Conservation (phyloP, 2,888 invertebrate genomes). For the Halictus ligatus region DNA sequence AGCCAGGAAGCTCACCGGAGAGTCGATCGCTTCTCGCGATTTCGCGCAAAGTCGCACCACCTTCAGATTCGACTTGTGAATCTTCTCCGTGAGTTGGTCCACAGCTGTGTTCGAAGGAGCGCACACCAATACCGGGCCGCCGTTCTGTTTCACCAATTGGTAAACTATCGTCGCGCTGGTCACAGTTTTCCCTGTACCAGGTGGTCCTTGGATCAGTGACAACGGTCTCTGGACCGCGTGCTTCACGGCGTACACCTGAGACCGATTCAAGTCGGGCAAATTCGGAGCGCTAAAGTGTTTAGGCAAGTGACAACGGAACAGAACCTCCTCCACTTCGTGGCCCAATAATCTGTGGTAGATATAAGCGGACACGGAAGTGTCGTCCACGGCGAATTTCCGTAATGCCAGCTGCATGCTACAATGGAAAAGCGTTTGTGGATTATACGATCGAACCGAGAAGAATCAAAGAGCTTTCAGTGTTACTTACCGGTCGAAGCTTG, state of each 20-base stretch:
- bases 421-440: conserved; percentile 36
- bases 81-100: conserved; percentile 99
- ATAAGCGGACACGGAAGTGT: conserved; percentile 97
- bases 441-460: not conserved
- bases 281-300: conserved; percentile 99
- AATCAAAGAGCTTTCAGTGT: not conserved
- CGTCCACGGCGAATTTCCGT: conserved; percentile 97
- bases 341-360: conserved; percentile 98
- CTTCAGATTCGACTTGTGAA: conserved; percentile 98
- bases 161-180: conserved; percentile 99
- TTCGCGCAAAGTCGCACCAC: conserved; percentile 97
- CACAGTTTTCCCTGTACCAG: conserved; percentile 99
- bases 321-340: conserved; percentile 96
- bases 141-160: conserved; percentile 97
- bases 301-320: conserved; percentile 96
- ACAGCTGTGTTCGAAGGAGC: conserved; percentile 99
- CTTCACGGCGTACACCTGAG: conserved; percentile 99
- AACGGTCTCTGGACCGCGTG: conserved; percentile 98
- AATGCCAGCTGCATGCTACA: conserved; percentile 97
- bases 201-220: conserved; percentile 98
- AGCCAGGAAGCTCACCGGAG: conserved; percentile 97
- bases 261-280: conserved; percentile 98
- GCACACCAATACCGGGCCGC: conserved; percentile 98
- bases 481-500: conserved; percentile 95
- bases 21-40: conserved; percentile 98